A percentile compares a stretch with the other conserved stretches of the same genome.
Evolutionary conservation across 2,888 invertebrate genomes (phyloP).

Genomic region (Zootermopsis nevadensis): DNA sequence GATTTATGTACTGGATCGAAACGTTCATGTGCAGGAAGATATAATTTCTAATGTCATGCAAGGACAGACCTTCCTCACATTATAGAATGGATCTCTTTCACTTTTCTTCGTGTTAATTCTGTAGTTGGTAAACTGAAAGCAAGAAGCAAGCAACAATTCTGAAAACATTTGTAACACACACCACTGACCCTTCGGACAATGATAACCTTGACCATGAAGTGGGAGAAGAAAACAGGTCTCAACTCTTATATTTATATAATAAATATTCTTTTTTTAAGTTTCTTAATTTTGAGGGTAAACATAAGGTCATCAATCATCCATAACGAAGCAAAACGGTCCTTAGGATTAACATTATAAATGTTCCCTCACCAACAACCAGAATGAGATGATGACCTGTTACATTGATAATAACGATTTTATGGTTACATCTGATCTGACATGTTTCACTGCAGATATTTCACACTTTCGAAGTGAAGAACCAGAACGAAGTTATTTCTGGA

Average conservation of each 20-base stretch:
- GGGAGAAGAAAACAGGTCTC: slow-evolving; percentile 6
- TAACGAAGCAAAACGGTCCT: neutral
- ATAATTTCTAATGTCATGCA: neutral
- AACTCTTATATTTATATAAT: neutral
- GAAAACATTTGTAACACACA: neutral
- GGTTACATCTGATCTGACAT: no score
- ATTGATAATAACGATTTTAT: no score
- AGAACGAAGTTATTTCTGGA: no score
- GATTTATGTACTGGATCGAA: no score
- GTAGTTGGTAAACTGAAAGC: neutral
- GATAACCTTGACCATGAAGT: slow-evolving; percentile 35
- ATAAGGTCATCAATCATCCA: neutral
- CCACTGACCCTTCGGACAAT: neutral
- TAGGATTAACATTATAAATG: neutral
- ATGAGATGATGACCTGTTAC: neutral
- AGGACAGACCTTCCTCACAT: neutral
- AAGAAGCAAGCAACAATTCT: neutral
- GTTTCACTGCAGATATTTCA: no score
- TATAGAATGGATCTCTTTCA: neutral
- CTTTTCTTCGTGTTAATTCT: neutral
- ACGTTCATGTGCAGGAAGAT: no score
- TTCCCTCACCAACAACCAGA: neutral
- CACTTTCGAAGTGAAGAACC: no score
- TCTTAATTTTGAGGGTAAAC: neutral
- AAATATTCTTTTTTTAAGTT: neutral